Conservation (phyloP, 2,113 vertebrate genomes). For the Nothocercus julius region DNA sequence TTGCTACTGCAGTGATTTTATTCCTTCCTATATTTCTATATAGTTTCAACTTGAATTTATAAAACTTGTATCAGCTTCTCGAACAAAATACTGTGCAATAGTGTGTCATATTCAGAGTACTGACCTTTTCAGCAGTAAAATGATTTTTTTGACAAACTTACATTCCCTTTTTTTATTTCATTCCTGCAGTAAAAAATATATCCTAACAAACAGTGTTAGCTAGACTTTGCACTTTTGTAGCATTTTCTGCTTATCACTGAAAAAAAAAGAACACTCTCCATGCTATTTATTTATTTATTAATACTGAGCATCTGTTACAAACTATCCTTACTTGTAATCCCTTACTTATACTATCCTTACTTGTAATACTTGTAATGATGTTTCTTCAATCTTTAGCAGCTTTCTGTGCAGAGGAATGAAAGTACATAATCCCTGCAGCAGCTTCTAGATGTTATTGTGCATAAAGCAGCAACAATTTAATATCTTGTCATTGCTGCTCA, state of each 20-base stretch:
- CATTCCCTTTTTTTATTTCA: accelerated
- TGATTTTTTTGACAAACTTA: background rate
- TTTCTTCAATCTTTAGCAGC: background rate
- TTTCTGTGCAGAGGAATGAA: background rate
- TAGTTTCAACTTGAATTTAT: background rate
- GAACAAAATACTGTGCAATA: background rate
- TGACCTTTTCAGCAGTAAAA: background rate
- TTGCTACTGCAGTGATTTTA: background rate
- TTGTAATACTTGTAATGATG: background rate
- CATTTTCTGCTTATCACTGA: background rate
- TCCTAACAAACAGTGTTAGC: background rate
- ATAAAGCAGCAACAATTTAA: background rate
- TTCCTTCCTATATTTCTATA: background rate
- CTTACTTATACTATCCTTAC: background rate
- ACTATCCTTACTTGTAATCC: background rate
- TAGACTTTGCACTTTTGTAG: background rate
- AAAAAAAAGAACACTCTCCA: background rate
- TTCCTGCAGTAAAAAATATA: background rate
- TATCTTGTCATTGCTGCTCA: background rate
- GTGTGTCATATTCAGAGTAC: background rate
- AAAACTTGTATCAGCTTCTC: background rate
- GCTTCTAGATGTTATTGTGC: background rate
- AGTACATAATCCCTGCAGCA: background rate
- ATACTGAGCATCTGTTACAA: background rate
- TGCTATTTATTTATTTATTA: background rate